These are phyloP conservation scores for Onychorhynchus coronatus DNA, from an alignment of 2,113 vertebrate species.

Conservation along the genomic window DNA sequence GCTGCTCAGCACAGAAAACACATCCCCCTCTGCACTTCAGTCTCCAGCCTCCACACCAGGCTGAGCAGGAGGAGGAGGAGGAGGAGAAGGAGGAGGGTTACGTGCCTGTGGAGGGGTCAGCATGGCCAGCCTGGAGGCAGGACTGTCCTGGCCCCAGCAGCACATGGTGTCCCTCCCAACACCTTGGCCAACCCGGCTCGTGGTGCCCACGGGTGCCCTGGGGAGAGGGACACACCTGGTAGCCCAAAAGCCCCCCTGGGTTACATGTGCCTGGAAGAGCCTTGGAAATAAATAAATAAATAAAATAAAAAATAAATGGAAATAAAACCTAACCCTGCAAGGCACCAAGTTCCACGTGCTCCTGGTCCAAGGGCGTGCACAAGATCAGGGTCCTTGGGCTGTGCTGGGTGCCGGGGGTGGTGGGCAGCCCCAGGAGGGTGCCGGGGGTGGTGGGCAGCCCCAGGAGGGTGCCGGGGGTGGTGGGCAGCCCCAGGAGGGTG, in stretches of 20 bases:
- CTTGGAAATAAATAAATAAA: too few species aligned
- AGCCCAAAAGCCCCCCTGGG: neutral
- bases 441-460: neutral
- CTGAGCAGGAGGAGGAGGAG: neutral
- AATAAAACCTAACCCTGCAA: neutral
- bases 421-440: neutral
- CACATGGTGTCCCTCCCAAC: accelerated
- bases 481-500: neutral
- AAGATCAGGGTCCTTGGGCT: neutral
- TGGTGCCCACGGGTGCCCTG: neutral
- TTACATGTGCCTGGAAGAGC: neutral
- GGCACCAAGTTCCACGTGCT: accelerated
- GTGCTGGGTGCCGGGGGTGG: neutral
- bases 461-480: neutral
- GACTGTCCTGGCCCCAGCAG: neutral
- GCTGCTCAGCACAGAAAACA: neutral
- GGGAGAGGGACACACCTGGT: neutral
- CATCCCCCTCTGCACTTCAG: neutral
- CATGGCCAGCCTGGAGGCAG: neutral
- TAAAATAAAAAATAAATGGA: too few species aligned
- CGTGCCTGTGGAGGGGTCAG: neutral
- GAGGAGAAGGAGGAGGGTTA: neutral
- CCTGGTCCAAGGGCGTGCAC: neutral
- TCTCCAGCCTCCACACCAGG: neutral
- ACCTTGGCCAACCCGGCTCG: neutral